Percentiles rank a stretch among this genome's conserved stretches.
These are phyloP conservation scores for Parazoanthus swiftii DNA, from an alignment of 92 coral and sea anemone genomes.

Conservation along the genomic window DNA sequence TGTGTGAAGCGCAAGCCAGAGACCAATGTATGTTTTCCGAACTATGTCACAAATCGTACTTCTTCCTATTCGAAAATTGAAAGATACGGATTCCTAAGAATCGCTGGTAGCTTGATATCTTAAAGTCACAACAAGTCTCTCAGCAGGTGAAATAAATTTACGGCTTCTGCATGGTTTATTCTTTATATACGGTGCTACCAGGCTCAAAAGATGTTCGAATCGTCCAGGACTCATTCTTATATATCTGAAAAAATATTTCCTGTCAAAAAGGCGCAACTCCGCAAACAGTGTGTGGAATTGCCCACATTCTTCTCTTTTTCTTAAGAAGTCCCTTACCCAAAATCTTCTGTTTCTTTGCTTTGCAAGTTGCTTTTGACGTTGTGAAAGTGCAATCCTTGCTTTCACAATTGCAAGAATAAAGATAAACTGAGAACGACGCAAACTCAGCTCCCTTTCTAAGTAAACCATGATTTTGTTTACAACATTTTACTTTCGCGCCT, in stretches of 20 bases:
- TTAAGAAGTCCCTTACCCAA: too few relatives aligned
- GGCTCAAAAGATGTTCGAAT: constrained; percentile 36
- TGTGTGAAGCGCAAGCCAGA: constrained; percentile 41
- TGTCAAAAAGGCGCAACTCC: too few relatives aligned
- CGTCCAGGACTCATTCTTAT: constrained; percentile 52
- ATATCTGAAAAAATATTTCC: constrained; percentile 59
- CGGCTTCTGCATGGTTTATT: constrained; percentile 47
- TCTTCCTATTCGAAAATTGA: constrained; percentile 40
- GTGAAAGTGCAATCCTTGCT: too few relatives aligned
- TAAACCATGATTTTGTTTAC: too few relatives aligned
- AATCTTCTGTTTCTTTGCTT: too few relatives aligned
- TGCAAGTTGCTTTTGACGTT: too few relatives aligned
- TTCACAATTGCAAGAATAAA: too few relatives aligned
- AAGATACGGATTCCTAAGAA: constrained; percentile 39
- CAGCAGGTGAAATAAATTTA: constrained; percentile 43
- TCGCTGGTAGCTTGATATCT: constrained; percentile 53
- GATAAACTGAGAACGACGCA: too few relatives aligned
- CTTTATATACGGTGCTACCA: constrained; percentile 32
- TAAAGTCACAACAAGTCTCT: constrained; percentile 39
- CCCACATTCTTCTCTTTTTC: too few relatives aligned
- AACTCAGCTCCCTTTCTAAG: too few relatives aligned
- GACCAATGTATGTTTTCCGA: constrained; percentile 29
- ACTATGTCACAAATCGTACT: constrained; percentile 46
- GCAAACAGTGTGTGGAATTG: too few relatives aligned
- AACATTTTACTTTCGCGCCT: too few relatives aligned